Percentiles rank a stretch among this genome's conserved stretches.
Conservation (phyloP, 2,888 invertebrate species). For the Caenorhabditis virilis region DNA sequence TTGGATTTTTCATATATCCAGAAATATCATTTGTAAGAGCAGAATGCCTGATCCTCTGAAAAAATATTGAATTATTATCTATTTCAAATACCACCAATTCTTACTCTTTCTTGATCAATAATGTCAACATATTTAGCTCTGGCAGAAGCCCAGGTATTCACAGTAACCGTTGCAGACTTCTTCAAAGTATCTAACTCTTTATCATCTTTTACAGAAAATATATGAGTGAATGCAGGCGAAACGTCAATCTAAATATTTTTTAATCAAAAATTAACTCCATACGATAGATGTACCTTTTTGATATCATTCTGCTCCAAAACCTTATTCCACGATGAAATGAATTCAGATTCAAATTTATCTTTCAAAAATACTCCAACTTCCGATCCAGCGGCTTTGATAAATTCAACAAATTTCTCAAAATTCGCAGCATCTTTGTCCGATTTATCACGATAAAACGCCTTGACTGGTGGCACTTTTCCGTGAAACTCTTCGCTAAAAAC, state of each 20-base stretch:
- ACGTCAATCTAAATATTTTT: conserved; percentile 75
- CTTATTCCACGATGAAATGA: conserved; percentile 87
- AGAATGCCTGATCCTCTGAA: conserved; percentile 90
- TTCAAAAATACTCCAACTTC: conserved; percentile 87
- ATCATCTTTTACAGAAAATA: conserved; percentile 94
- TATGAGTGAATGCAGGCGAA: conserved; percentile 81
- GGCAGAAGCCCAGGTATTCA: conserved; percentile 91
- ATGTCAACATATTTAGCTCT: conserved; percentile 98
- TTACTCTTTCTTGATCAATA: conserved; percentile 85
- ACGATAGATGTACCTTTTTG: conserved; percentile 75
- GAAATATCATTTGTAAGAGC: conserved; percentile 94
- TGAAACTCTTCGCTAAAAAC: conserved; percentile 79
- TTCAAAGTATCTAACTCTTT: conserved; percentile 85
- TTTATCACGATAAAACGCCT: conserved; percentile 86
- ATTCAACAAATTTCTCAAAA: conserved; percentile 77
- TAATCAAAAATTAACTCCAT: background rate
- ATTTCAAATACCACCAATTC: background rate
- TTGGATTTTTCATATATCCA: conserved; percentile 88
- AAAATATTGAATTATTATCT: conserved; percentile 45
- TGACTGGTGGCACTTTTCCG: conserved; percentile 81
- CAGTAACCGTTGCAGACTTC: conserved; percentile 88
- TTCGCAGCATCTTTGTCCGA: conserved; percentile 86
- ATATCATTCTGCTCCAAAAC: conserved; percentile 80
- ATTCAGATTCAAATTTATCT: conserved; percentile 90
- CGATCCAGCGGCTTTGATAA: conserved; percentile 84